A percentile compares a stretch with the other conserved stretches of the same genome.
phyloP scores from a whole-genome alignment of 2,888 invertebrate genomes.

The Tetrapedia diversipes region DNA sequence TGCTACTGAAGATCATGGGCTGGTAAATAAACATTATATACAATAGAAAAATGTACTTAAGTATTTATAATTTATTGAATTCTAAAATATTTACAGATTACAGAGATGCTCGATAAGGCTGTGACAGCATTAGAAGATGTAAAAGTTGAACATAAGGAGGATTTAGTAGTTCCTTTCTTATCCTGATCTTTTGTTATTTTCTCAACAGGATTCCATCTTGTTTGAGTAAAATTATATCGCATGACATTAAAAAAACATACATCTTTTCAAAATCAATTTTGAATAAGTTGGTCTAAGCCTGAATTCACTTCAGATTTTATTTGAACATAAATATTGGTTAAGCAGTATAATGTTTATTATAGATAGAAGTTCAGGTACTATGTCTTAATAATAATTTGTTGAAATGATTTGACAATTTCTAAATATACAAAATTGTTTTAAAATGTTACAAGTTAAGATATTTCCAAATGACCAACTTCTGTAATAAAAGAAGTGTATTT shows the following conservation, averaged over 20 bases:
- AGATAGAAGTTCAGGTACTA: constrained; percentile 48
- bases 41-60: background rate
- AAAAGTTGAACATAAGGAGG: constrained; percentile 94
- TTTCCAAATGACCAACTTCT: constrained; percentile 36
- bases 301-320: constrained; percentile 44
- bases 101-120: constrained; percentile 87
- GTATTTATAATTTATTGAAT: constrained; percentile 13
- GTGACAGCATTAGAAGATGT: constrained; percentile 90
- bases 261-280: constrained; percentile 47
- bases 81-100: constrained; percentile 86
- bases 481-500: constrained; percentile 31
- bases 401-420: constrained; percentile 51
- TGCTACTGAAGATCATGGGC: constrained; percentile 86
- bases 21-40: constrained; percentile 85
- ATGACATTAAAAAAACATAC: constrained; percentile 33
- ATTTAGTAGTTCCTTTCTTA: constrained; percentile 93
- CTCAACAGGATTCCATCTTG: constrained; percentile 45
- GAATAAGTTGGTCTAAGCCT: constrained; percentile 43
- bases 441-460: constrained; percentile 39
- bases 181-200: constrained; percentile 75
- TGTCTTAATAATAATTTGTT: constrained; percentile 36
- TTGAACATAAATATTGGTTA: constrained; percentile 44
- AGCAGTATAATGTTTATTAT: constrained; percentile 53
- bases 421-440: constrained; percentile 42
- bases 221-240: constrained; percentile 47